A percentile compares a stretch with the other conserved stretches of the same genome.
Conservation (phyloP, 1,140 invertebrate species). For the Bombus impatiens region DNA sequence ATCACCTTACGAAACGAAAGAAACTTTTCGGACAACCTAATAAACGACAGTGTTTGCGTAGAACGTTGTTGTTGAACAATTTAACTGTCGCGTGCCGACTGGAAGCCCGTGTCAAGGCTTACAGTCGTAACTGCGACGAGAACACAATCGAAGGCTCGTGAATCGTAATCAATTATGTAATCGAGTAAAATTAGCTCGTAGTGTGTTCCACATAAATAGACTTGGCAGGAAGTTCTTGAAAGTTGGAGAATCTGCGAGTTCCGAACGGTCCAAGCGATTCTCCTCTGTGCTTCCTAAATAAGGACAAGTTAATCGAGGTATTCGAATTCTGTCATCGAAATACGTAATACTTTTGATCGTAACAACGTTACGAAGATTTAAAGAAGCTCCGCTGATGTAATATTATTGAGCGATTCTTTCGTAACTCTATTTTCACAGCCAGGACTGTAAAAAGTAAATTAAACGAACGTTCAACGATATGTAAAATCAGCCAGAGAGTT, state of each 20-base stretch:
- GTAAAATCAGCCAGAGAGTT: background rate
- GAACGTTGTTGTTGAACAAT: conserved; percentile 18
- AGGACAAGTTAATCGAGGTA: background rate
- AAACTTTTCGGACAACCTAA: too few species aligned
- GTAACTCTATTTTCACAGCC: background rate
- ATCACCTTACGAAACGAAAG: too few species aligned
- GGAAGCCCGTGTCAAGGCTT: background rate
- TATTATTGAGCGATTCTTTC: background rate
- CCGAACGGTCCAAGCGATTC: background rate
- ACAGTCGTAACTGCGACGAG: background rate
- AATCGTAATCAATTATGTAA: conserved; percentile 27
- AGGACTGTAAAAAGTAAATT: background rate
- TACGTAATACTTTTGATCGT: background rate
- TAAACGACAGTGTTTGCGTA: background rate
- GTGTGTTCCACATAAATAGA: conserved; percentile 14
- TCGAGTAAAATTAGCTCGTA: conserved; percentile 9
- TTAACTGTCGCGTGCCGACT: background rate
- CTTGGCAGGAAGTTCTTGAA: background rate
- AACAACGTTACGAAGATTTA: background rate
- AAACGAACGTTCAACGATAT: background rate
- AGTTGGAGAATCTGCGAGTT: background rate
- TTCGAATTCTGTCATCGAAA: background rate
- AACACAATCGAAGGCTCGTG: background rate
- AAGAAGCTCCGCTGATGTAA: background rate
- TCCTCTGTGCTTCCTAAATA: background rate